Evolutionary conservation across 2,797 vertebrate species (phyloP).

Genomic region (Pantherophis vulpinus): DNA sequence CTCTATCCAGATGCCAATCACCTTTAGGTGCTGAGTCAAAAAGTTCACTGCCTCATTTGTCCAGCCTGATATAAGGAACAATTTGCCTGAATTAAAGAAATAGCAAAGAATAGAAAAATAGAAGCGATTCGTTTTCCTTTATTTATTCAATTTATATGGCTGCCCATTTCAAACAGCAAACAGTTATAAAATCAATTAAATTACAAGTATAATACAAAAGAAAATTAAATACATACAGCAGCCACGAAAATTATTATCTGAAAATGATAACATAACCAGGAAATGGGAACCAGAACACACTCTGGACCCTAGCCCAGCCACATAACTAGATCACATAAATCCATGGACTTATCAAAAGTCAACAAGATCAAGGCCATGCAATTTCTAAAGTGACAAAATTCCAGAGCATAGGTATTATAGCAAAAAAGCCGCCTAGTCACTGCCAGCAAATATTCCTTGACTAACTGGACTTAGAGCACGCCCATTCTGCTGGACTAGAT

Average conservation of each 20-base stretch:
- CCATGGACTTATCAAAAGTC: not conserved
- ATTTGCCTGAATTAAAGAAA: not conserved
- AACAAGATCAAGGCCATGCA: not conserved
- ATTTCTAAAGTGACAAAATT: not conserved
- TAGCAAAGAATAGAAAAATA: not conserved
- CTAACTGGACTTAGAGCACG: not conserved
- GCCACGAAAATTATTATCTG: not conserved
- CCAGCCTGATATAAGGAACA: not conserved
- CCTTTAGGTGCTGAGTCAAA: not conserved
- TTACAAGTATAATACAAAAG: not conserved
- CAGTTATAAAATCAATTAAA: not conserved
- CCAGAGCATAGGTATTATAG: not conserved
- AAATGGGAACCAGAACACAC: not conserved
- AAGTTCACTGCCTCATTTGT: not conserved
- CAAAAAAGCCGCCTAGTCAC: not conserved
- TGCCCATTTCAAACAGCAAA: not conserved
- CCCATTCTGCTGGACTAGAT: not conserved
- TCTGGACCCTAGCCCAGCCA: not conserved
- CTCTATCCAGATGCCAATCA: not conserved
- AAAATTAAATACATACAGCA: not conserved
- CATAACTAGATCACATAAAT: not conserved
- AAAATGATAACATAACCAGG: not conserved
- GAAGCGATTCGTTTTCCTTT: not conserved
- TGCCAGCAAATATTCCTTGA: not conserved
- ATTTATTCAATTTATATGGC: not conserved